Evolutionary conservation across 1,140 invertebrate species (phyloP), one percentile per base, ranked within the genome.

Genomic region (Diachasmimorpha longicaudata): DNA sequence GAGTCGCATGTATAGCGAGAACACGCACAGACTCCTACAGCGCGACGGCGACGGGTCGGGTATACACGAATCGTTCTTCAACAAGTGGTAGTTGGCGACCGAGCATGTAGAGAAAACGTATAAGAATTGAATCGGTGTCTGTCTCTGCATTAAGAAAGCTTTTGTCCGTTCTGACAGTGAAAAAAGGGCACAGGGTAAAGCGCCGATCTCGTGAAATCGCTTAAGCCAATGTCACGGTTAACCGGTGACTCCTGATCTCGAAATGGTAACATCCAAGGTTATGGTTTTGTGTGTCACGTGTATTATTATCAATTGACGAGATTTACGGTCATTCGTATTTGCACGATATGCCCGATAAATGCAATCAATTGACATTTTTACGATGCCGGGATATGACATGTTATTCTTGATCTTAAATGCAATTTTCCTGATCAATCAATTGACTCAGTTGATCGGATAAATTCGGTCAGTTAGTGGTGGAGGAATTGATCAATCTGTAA

Each of bases 31-130:
- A n/a, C 16, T 37, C 70, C 19, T 16, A 36, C 42, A 31, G 10
- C 55, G 36, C 42, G 31, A 55, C 14, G 31, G 25, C 42, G 19
- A 4, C 55, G 36, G 25, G 31, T 37, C 14, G 31, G 25, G 46
- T 52, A 74, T 67, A 76, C 72, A 74, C 66, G 67, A 46, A 52
- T 37, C n/a, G 63, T 37, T 78, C 83, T 87, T 84, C 84, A 86
- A 87, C 86, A 88, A 87, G 86, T 86, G 85, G 84, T 76, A 74
- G 79, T 78, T 70, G 70, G 36, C 58, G 52, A 25, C 55, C 68
- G 74, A 63, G 58, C 46, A 11, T 71, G 9, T 42, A 42, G 39
- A 42, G 39, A 42, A 42, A 42, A 42, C 11, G 39, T 42, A 42
- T 42, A 10, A 42, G 39, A 31, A 31, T 31, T 31, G 31, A 31